Conservation (phyloP, 1,140 invertebrate species). For the Capitella teleta region DNA sequence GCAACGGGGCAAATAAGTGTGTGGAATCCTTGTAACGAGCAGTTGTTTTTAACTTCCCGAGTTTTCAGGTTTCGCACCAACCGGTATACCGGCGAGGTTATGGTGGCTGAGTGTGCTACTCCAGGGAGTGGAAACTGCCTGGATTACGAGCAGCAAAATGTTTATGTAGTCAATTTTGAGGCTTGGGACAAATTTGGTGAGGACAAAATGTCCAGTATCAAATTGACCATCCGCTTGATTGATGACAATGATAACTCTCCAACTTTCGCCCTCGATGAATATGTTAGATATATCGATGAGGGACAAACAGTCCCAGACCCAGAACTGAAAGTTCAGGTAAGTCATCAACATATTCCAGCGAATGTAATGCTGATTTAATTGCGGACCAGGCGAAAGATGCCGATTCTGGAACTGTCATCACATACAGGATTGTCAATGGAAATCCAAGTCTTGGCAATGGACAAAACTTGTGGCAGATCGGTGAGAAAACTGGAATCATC, state of each 20-base stretch:
- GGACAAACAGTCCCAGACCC: slow-evolving; percentile 51
- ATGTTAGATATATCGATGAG: slow-evolving; percentile 71
- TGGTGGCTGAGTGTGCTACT: slow-evolving; percentile 2
- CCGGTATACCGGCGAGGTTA: slow-evolving; percentile 3
- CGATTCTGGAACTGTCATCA: background rate
- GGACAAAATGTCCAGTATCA: slow-evolving; percentile 64
- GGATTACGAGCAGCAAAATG: slow-evolving; percentile 5
- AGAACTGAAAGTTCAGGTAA: background rate
- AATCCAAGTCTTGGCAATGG: background rate
- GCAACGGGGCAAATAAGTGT: slow-evolving; percentile 2
- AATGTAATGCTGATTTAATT: too few species aligned
- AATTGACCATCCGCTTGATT: slow-evolving; percentile 60
- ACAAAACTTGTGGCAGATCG: background rate
- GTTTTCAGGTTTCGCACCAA: background rate
- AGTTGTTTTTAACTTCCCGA: too few species aligned
- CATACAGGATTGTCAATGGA: slow-evolving; percentile 3
- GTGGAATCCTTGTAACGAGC: background rate
- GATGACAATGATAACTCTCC: slow-evolving; percentile 80
- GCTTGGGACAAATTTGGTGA: slow-evolving; percentile 72
- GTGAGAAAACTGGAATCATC: background rate
- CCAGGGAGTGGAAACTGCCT: slow-evolving; percentile 8
- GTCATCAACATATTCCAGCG: too few species aligned
- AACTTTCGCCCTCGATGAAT: slow-evolving; percentile 58
- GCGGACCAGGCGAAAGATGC: slow-evolving; percentile 4
- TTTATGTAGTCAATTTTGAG: slow-evolving; percentile 38